These are phyloP conservation scores for Pemphigus obesinymphae DNA, from an alignment of 1,140 invertebrate species.

Conservation along the genomic window DNA sequence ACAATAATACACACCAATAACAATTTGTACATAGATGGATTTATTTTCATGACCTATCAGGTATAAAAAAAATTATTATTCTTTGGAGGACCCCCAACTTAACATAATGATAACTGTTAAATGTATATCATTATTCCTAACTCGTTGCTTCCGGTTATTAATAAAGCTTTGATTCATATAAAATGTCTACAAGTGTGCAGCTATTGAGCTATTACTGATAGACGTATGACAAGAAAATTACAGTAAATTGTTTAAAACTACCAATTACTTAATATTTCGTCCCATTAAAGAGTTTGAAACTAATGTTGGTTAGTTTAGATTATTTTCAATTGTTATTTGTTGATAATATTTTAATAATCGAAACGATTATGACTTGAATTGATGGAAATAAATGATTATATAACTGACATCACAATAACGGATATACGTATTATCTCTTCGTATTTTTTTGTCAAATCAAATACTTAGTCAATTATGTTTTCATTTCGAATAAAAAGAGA, in stretches of 20 bases:
- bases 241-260: background rate
- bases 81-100: slow-evolving; percentile 13
- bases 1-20: no score
- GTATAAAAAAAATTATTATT: slow-evolving; percentile 21
- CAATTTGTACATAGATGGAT: no score
- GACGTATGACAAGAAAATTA: background rate
- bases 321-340: background rate
- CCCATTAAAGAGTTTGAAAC: background rate
- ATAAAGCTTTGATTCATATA: slow-evolving; percentile 2
- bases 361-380: background rate
- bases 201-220: background rate
- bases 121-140: slow-evolving; percentile 24
- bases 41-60: background rate
- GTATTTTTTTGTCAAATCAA: background rate
- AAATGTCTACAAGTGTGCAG: background rate
- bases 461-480: no score
- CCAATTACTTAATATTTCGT: background rate
- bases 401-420: background rate
- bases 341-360: background rate
- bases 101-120: background rate
- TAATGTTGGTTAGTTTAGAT: no score
- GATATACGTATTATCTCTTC: background rate
- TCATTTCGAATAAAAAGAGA: background rate
- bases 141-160: slow-evolving; percentile 35
- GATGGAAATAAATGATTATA: background rate